Evolutionary conservation across 2,113 vertebrate species (phyloP).

Genomic region (Girardinichthys multiradiatus): DNA sequence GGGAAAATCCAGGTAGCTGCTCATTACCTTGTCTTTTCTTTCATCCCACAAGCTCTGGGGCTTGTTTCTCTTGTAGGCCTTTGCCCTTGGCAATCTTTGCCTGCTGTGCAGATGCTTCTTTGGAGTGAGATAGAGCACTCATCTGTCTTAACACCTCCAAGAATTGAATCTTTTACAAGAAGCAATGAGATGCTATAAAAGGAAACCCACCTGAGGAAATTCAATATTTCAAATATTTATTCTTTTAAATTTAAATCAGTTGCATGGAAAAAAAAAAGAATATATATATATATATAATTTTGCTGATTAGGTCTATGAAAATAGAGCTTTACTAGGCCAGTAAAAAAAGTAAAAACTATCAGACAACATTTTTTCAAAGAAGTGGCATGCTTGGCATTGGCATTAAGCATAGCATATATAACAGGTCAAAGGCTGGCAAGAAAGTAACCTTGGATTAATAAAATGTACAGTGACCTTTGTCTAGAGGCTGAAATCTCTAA

Average conservation of each 20-base stretch:
- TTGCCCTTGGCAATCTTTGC: constrained; percentile 52
- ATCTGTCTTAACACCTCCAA: constrained; percentile 43
- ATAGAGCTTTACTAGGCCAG: no score
- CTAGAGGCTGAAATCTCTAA: neutral
- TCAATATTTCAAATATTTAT: constrained; percentile 12
- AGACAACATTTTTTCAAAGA: neutral
- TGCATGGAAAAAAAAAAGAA: neutral
- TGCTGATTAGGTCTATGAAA: neutral
- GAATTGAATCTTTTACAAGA: constrained; percentile 21
- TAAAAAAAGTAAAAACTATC: neutral
- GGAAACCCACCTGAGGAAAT: constrained; percentile 1
- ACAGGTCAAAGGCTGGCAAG: neutral
- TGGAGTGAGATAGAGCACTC: constrained; percentile 48
- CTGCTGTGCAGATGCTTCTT: constrained; percentile 52
- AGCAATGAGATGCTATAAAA: neutral
- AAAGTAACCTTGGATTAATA: constrained; percentile 2
- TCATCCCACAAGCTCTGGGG: constrained; percentile 56
- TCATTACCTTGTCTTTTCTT: constrained; percentile 68
- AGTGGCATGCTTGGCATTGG: neutral
- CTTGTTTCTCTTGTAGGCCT: constrained; percentile 58
- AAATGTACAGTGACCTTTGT: constrained; percentile 4
- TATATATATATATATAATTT: no score
- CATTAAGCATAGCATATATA: neutral
- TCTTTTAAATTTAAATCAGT: neutral
- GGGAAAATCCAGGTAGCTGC: constrained; percentile 50